Evolutionary conservation across 2,113 vertebrate genomes (phyloP).

Genomic region (Lasiurus cinereus): DNA sequence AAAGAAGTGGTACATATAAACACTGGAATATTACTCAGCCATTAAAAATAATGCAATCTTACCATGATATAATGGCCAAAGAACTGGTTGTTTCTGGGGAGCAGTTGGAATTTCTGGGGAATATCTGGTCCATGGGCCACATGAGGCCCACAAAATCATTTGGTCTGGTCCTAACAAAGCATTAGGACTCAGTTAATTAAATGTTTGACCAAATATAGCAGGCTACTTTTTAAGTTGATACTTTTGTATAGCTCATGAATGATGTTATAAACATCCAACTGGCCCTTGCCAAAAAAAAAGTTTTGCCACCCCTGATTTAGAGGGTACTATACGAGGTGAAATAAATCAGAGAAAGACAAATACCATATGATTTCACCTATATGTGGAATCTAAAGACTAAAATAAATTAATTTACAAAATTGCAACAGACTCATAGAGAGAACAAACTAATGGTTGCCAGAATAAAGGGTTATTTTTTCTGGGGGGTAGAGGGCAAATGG

Average conservation of each 20-base stretch:
- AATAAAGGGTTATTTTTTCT: neutral
- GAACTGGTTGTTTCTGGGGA: neutral
- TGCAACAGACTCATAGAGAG: neutral
- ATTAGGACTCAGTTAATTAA: no score
- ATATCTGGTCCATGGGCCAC: no score
- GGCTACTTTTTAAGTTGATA: no score
- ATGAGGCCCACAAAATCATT: no score
- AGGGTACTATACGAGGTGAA: neutral
- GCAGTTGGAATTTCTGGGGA: neutral
- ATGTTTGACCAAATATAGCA: no score
- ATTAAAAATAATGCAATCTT: neutral
- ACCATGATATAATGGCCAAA: neutral
- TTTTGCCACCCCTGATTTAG: neutral
- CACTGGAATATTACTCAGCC: neutral
- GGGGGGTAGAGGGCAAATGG: no score
- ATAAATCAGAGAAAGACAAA: neutral
- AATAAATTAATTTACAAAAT: neutral
- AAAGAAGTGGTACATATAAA: no score
- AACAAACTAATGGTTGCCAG: neutral
- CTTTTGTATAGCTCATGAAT: no score
- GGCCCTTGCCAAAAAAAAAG: no score
- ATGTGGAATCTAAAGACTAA: neutral
- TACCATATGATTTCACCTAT: neutral
- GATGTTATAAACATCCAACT: no score
- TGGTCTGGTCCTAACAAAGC: no score